Evolutionary conservation across 2,797 vertebrate species (phyloP).

Genomic region (Lemur catta): DNA sequence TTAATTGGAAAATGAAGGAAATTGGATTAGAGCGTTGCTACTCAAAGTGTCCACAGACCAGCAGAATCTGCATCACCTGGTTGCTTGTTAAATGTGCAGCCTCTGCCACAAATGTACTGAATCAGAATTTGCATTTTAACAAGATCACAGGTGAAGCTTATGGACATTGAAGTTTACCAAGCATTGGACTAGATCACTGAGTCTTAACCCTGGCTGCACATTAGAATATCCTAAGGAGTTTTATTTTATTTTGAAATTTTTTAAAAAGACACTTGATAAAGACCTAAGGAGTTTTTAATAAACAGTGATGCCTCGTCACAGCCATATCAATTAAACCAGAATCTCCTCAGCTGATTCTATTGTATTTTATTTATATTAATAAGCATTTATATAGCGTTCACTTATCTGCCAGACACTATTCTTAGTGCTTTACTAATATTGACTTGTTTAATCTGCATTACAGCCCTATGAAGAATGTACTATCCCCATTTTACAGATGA

Average conservation of each 20-base stretch:
- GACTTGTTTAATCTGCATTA: not conserved
- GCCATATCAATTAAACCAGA: not conserved
- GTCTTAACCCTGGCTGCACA: not conserved
- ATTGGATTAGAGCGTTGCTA: not conserved
- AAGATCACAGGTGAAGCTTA: not conserved
- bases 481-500: not conserved
- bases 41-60: not conserved
- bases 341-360: not conserved
- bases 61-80: not conserved
- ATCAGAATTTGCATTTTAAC: not conserved
- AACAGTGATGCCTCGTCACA: not conserved
- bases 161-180: not conserved
- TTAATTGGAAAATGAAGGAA: constrained; percentile 7
- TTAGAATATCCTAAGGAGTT: not conserved
- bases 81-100: not conserved
- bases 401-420: not conserved
- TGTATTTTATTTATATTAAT: not conserved
- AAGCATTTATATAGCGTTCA: not conserved
- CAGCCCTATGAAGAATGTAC: not conserved
- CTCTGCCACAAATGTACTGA: not conserved
- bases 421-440: constrained; percentile 4
- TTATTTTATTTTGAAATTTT: not conserved
- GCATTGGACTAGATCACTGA: not conserved
- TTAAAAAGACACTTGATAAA: not conserved
- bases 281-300: not conserved